Percentiles rank a stretch among this genome's conserved stretches.
Evolutionary conservation across 2,888 invertebrate genomes (phyloP).

Genomic region (Endomychus coccineus): DNA sequence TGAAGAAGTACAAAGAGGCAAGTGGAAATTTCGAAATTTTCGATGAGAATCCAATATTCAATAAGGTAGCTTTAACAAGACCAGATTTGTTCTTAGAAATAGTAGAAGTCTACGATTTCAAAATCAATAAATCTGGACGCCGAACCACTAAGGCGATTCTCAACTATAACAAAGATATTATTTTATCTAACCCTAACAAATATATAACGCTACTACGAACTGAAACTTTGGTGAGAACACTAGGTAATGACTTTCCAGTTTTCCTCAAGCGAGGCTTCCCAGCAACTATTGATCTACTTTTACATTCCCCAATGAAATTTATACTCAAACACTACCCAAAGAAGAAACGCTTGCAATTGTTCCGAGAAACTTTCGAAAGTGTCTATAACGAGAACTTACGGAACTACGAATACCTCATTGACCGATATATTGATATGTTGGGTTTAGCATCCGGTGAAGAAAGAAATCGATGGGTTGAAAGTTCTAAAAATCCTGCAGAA

Average conservation of each 20-base stretch:
- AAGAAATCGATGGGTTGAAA: conserved; percentile 8
- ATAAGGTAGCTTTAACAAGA: too few relatives aligned
- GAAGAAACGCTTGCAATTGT: conserved; percentile 5
- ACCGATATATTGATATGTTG: too few relatives aligned
- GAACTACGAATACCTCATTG: neutral
- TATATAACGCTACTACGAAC: neutral
- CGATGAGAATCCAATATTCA: too few relatives aligned
- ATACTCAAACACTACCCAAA: conserved; percentile 8
- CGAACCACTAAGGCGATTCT: conserved; percentile 1
- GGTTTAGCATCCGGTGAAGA: too few relatives aligned
- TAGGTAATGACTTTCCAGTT: conserved; percentile 6
- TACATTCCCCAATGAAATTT: neutral
- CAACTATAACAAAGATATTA: neutral
- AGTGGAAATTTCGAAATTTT: conserved; percentile 2
- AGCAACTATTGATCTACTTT: neutral
- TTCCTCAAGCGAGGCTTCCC: conserved; percentile 4
- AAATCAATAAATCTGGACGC: neutral
- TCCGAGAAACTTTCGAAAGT: neutral
- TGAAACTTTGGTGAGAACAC: conserved; percentile 6
- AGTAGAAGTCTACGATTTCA: too few relatives aligned
- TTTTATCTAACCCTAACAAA: conserved; percentile 5
- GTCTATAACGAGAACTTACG: conserved; percentile 1
- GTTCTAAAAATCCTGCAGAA: conserved; percentile 1
- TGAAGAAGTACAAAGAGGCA: conserved; percentile 1
- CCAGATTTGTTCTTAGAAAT: too few relatives aligned